Conservation (phyloP, 2,797 vertebrate species). For the Notolabrus celidotus region DNA sequence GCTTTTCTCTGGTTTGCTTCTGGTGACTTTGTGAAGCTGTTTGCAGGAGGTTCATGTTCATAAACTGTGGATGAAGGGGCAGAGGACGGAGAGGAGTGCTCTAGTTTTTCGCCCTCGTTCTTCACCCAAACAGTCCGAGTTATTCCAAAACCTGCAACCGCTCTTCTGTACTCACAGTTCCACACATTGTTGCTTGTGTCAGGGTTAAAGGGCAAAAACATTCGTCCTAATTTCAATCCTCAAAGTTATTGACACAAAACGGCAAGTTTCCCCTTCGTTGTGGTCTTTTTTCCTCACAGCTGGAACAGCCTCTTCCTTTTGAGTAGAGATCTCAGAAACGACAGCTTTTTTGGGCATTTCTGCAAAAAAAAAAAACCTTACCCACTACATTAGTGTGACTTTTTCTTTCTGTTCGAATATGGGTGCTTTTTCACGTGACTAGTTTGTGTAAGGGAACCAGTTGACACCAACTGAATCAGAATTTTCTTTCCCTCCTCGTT, state of each 20-base stretch:
- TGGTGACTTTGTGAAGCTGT: conserved; percentile 69
- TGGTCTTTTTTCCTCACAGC: conserved; percentile 3
- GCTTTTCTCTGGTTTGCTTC: conserved; percentile 62
- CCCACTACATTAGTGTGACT: conserved; percentile 80
- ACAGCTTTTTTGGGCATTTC: conserved; percentile 46
- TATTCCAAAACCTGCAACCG: neutral
- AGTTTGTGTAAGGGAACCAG: conserved; percentile 31
- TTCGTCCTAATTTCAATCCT: conserved; percentile 14
- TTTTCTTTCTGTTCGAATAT: conserved; percentile 37
- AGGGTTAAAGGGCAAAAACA: neutral
- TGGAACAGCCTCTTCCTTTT: conserved; percentile 33
- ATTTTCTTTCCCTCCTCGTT: conserved; percentile 10
- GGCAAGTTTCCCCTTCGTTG: conserved; percentile 23
- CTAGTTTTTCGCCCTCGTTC: neutral
- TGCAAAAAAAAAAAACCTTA: conserved; percentile 41
- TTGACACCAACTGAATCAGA: conserved; percentile 21
- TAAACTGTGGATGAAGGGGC: conserved; percentile 73
- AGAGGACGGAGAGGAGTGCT: conserved; percentile 35
- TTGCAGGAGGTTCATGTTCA: conserved; percentile 62
- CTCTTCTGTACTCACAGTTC: conserved; percentile 10
- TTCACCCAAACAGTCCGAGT: neutral
- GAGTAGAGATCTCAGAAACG: conserved; percentile 52
- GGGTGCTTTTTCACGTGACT: conserved; percentile 46
- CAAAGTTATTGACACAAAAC: conserved; percentile 21
- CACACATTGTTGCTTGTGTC: conserved; percentile 15